A percentile compares a stretch with the other conserved stretches of the same genome.
Conservation (phyloP, 2,888 invertebrate species). For the Orchestes rusci region DNA sequence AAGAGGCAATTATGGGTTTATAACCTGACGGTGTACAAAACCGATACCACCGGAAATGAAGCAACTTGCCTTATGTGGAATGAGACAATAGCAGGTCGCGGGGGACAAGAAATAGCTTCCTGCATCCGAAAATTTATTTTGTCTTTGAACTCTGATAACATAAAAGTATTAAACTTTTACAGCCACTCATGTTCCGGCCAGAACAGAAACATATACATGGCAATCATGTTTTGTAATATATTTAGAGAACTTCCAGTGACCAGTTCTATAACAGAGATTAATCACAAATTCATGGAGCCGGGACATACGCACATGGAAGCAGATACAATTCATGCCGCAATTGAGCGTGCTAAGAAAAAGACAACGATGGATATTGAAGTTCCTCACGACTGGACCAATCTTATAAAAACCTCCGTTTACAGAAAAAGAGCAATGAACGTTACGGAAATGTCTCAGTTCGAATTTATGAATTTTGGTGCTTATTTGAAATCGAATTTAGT, state of each 20-base stretch:
- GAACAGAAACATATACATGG: conserved; percentile 1
- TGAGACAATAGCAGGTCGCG: conserved; percentile 24
- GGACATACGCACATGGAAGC: conserved; percentile 2
- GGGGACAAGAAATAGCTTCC: conserved; percentile 27
- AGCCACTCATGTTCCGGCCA: conserved; percentile 1
- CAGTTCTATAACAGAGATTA: not conserved
- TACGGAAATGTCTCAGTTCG: not conserved
- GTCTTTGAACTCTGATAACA: not conserved
- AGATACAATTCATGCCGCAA: not conserved
- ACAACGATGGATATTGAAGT: conserved; percentile 4
- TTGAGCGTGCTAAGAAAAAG: not conserved
- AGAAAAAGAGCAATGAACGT: not conserved
- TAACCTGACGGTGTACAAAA: conserved; percentile 29
- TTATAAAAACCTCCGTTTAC: conserved; percentile 1
- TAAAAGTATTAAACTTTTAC: not conserved
- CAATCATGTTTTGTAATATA: conserved; percentile 1
- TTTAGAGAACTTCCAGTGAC: conserved; percentile 1
- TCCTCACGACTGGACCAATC: conserved; percentile 1
- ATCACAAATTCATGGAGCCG: conserved; percentile 1
- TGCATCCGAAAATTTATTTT: conserved; percentile 9
- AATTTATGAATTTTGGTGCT: not conserved
- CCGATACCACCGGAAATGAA: conserved; percentile 19
- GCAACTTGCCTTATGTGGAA: conserved; percentile 28
- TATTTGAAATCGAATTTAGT: not conserved
- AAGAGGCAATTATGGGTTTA: conserved; percentile 30